phyloP scores from a whole-genome alignment of 2,797 vertebrate species.

The Lepidocolaptes lacrymiger region DNA sequence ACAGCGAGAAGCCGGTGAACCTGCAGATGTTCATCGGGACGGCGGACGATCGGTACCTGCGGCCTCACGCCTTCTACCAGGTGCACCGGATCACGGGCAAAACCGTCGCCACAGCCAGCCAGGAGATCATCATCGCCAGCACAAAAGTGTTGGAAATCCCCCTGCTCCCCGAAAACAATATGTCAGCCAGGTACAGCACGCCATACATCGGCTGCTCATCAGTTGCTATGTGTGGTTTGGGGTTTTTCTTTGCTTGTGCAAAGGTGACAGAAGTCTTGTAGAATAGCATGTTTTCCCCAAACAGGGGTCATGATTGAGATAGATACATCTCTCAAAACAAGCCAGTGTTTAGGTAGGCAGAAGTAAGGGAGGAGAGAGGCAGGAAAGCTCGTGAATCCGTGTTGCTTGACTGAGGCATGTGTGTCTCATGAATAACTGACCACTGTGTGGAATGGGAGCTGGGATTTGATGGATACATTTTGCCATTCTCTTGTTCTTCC shows the following conservation, averaged over 20 bases:
- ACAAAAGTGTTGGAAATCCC: slow-evolving; percentile 98
- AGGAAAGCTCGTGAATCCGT: rapidly evolving
- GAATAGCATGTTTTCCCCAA: neutral
- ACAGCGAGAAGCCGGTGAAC: slow-evolving; percentile 94
- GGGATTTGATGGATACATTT: neutral
- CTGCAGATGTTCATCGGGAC: slow-evolving; percentile 99
- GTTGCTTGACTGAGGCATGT: neutral
- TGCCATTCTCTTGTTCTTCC: neutral
- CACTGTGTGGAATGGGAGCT: neutral
- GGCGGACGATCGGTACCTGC: slow-evolving; percentile 95
- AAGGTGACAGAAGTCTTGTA: neutral
- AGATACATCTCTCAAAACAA: neutral
- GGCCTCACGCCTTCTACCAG: slow-evolving; percentile 98
- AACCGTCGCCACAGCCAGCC: slow-evolving; percentile 96
- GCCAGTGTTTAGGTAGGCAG: neutral
- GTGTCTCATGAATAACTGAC: neutral
- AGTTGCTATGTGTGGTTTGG: neutral
- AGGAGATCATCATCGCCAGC: slow-evolving; percentile 93
- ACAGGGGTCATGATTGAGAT: neutral
- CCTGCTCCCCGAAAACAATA: slow-evolving; percentile 96
- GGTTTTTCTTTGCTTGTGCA: rapidly evolving
- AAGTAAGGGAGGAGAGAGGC: neutral
- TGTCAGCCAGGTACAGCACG: slow-evolving; percentile 90
- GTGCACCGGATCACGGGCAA: slow-evolving; percentile 99
- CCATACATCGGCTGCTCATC: neutral